A percentile compares a stretch with the other conserved stretches of the same genome.
These are phyloP conservation scores for Parazoanthus darwini DNA, from an alignment of 92 coral and sea anemone genomes.

Conservation along the genomic window DNA sequence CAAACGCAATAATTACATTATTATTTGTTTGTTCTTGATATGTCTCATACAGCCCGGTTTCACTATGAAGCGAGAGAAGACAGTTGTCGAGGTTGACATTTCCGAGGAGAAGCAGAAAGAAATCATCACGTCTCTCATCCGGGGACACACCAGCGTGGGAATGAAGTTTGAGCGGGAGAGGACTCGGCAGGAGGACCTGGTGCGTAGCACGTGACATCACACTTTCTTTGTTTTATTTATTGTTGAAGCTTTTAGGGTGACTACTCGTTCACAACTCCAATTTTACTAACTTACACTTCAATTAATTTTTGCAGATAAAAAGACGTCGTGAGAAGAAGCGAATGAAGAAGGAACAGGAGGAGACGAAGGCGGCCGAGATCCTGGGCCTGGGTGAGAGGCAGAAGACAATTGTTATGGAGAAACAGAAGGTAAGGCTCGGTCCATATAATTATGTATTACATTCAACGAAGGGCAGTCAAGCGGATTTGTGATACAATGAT, in stretches of 20 bases:
- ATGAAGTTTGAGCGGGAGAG: constrained; percentile 93
- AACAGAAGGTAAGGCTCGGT: constrained; percentile 66
- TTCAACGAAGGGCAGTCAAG: too few species aligned
- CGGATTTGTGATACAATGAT: too few species aligned
- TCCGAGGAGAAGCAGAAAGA: constrained; percentile 90
- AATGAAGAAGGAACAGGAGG: constrained; percentile 69
- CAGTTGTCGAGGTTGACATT: constrained; percentile 91
- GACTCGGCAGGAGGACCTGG: constrained; percentile 92
- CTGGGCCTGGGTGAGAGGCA: constrained; percentile 95
- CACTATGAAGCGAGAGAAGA: constrained; percentile 95
- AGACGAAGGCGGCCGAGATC: constrained; percentile 82
- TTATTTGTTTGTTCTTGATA: neutral
- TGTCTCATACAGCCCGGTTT: constrained; percentile 75
- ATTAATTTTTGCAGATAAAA: constrained; percentile 46
- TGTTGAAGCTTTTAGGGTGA: neutral
- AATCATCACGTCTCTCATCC: constrained; percentile 83
- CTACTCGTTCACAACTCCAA: too few species aligned
- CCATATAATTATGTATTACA: too few species aligned
- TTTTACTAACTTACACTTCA: neutral
- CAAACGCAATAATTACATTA: too few species aligned
- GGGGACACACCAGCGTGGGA: constrained; percentile 93
- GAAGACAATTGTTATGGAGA: constrained; percentile 91
- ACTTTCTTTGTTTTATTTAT: neutral
- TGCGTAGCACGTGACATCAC: constrained; percentile 35
- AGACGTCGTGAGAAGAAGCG: constrained; percentile 76